Conservation (phyloP, 2,797 vertebrate genomes). For the Gallinago nigripennis region DNA sequence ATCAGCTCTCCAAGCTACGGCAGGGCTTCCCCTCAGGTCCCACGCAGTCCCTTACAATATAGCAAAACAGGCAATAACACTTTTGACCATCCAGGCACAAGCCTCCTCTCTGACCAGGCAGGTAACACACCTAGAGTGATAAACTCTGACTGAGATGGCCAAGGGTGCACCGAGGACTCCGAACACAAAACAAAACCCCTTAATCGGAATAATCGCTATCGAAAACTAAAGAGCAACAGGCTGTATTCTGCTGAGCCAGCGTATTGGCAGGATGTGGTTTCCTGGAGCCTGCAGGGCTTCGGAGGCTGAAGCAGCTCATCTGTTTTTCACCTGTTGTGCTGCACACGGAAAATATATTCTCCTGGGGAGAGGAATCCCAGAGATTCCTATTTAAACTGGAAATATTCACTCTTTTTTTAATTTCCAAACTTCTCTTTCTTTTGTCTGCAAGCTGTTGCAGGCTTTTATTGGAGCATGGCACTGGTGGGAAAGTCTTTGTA, state of each 20-base stretch:
- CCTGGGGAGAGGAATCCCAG: slow-evolving; percentile 46
- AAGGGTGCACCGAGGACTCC: neutral
- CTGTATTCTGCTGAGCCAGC: neutral
- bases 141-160: neutral
- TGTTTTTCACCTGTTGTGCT: slow-evolving; percentile 44
- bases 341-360: slow-evolving; percentile 44
- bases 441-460: neutral
- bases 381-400: neutral
- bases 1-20: neutral
- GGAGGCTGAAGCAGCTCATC: slow-evolving; percentile 64
- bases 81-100: neutral
- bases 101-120: neutral
- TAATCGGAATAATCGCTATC: slow-evolving; percentile 76
- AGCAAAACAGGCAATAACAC: neutral
- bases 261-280: neutral
- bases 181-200: neutral
- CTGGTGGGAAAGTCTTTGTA: neutral
- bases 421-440: neutral
- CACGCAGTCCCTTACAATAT: accelerated
- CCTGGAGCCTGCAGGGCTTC: neutral
- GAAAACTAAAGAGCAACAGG: slow-evolving; percentile 62
- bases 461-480: neutral
- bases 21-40: neutral
- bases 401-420: neutral
- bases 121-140: neutral